phyloP scores from a whole-genome alignment of 2,888 invertebrate genomes.

The Rotaria sp. region DNA sequence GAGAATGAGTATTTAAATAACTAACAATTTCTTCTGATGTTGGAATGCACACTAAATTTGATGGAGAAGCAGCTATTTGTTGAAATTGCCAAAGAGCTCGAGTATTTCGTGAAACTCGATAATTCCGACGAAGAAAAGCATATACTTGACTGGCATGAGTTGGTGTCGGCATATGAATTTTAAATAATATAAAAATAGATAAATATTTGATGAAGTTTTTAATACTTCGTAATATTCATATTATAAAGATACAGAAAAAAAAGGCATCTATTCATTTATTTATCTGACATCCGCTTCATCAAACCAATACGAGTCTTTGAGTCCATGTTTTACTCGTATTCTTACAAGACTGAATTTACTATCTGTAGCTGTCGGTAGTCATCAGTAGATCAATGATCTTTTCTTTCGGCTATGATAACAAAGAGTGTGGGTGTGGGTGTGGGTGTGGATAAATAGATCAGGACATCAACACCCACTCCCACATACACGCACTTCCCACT shows the following conservation, averaged over 20 bases:
- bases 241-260: neutral
- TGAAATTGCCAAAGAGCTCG: conserved; percentile 26
- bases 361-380: neutral
- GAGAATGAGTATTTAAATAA: neutral
- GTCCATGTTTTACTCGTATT: neutral
- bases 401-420: too few species aligned
- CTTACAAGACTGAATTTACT: neutral
- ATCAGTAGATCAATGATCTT: neutral
- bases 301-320: neutral
- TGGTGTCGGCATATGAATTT: neutral
- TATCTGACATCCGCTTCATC: neutral
- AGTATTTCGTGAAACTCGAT: conserved; percentile 26
- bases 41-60: neutral
- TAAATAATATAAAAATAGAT: neutral
- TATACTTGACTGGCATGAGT: neutral
- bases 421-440: too few species aligned
- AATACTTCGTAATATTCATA: neutral
- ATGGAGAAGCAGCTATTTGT: neutral
- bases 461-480: too few species aligned
- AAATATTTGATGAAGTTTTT: neutral
- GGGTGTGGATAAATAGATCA: too few species aligned
- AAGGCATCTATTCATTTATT: neutral
- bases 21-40: conserved; percentile 3
- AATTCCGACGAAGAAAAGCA: neutral
- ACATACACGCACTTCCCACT: too few species aligned